Base-by-base conservation (phyloP, 2,797 vertebrate species). In the Halcyon leucocephala region DNA sequence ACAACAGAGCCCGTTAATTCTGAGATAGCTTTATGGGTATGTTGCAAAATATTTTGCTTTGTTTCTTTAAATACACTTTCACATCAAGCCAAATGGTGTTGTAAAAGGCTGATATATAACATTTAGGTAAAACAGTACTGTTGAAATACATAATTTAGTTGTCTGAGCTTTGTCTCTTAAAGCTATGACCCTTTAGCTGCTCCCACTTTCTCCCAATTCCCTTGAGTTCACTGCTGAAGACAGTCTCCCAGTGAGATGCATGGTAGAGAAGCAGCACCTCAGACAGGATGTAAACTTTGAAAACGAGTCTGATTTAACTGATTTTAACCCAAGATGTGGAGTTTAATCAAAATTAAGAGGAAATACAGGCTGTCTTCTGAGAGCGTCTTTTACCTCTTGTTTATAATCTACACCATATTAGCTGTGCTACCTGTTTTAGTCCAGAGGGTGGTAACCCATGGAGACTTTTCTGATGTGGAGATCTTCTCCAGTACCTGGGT, bases 401-500 rank as follows among this genome's bases (percentile, higher is more conserved):
- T 92, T 95, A 88, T 65, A 67, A 82, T 86, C 51, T 88, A 42
- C 28, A 82, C 35, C 12, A 5, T 64, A 37, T 62, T 85, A 80
- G 21, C 35, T 42, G 14, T 79, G 65, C 73, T 95, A 88, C 69
- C 46, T 88, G 31, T 60, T 79, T 94, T 73, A 67, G n/a, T 44
- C 62, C 2, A 2, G 12, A 39, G 48, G 5, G 14, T 82, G 82
- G 61, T 60, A 95, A 86, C 39, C 12, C 3, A 7, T 28, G 66
- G 58, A 91, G 42, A 89, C 10, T 78, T 88, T 92, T 95, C 77
- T 96, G 93, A 95, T 93, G 85, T 90, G 73, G 66, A 93, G 85
- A 95, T 76, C 57, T 85, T 71, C 79, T 83, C 51, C 39, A 54
- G n/a, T 74, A 86, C 82, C 67, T 91, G 51, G 28, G 64, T 67